These are phyloP conservation scores for Linnaemya vulpina DNA, from an alignment of 2,888 invertebrate species.

Conservation along the genomic window DNA sequence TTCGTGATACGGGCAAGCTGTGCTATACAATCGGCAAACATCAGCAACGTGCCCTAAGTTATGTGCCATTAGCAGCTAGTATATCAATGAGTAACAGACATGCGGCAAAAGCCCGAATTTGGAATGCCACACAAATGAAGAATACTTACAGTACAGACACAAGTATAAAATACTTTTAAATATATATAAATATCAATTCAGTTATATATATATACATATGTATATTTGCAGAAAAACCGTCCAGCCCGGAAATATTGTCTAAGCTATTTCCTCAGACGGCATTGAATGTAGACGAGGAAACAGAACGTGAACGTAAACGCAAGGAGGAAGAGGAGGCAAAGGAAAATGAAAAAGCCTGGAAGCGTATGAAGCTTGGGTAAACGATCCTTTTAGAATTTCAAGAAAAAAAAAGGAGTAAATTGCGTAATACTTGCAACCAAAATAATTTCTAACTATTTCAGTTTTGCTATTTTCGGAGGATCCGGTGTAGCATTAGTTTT, in stretches of 20 bases:
- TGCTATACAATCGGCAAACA: conserved; percentile 37
- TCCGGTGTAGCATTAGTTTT: conserved; percentile 85
- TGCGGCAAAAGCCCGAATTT: conserved; percentile 52
- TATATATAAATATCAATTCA: background rate
- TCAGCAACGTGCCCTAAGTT: conserved; percentile 44
- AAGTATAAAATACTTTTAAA: conserved; percentile 10
- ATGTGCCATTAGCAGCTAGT: conserved; percentile 33
- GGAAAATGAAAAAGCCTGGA: conserved; percentile 88
- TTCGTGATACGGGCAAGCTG: conserved; percentile 25
- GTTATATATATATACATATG: no score
- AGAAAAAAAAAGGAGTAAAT: conserved; percentile 32
- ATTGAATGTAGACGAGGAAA: conserved; percentile 83
- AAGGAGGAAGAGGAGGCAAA: conserved; percentile 86
- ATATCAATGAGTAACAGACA: conserved; percentile 49
- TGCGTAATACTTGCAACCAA: conserved; percentile 50
- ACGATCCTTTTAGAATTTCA: conserved; percentile 3
- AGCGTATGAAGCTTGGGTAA: conserved; percentile 88
- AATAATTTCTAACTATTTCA: conserved; percentile 73
- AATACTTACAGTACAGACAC: conserved; percentile 71
- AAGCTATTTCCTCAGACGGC: conserved; percentile 85
- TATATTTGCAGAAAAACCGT: conserved; percentile 65
- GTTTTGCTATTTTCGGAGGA: conserved; percentile 86
- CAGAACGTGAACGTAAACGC: conserved; percentile 84
- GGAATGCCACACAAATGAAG: conserved; percentile 41
- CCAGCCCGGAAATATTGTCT: conserved; percentile 83